Conservation (phyloP, 2,113 vertebrate species). For the Oreocharis arfaki region DNA sequence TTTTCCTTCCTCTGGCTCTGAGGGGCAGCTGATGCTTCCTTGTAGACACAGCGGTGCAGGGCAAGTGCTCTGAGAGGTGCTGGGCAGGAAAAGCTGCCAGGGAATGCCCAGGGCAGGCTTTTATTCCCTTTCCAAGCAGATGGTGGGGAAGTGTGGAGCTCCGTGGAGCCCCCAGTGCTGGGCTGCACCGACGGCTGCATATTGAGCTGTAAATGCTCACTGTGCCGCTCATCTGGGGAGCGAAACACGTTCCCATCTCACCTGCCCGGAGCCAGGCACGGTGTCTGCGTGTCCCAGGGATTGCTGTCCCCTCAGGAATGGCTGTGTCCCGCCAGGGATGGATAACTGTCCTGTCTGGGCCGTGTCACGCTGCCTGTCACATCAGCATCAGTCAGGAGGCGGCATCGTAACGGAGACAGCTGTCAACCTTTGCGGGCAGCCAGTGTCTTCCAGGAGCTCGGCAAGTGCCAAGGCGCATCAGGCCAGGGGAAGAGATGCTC, state of each 20-base stretch:
- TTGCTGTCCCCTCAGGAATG: accelerated
- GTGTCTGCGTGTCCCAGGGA: background rate
- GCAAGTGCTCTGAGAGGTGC: accelerated
- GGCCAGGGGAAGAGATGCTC: conserved; percentile 47
- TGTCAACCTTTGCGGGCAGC: conserved; percentile 20
- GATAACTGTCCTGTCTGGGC: background rate
- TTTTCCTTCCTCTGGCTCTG: background rate
- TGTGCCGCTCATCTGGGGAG: accelerated
- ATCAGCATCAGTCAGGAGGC: background rate
- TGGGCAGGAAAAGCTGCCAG: background rate
- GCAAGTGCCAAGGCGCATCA: conserved; percentile 53
- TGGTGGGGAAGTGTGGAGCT: background rate
- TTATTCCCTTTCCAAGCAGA: background rate
- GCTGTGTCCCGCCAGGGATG: background rate
- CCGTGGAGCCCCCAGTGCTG: accelerated
- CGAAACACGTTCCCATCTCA: accelerated
- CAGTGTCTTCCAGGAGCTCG: background rate
- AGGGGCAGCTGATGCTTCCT: background rate
- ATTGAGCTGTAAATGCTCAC: background rate
- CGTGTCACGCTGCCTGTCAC: background rate
- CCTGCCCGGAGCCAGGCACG: background rate
- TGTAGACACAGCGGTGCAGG: accelerated
- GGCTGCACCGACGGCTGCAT: accelerated
- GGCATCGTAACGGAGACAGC: background rate
- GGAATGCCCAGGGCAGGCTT: too few relatives aligned